Base-by-base conservation (phyloP, 2,113 vertebrate genomes). In the Lethenteron reissneri region DNA sequence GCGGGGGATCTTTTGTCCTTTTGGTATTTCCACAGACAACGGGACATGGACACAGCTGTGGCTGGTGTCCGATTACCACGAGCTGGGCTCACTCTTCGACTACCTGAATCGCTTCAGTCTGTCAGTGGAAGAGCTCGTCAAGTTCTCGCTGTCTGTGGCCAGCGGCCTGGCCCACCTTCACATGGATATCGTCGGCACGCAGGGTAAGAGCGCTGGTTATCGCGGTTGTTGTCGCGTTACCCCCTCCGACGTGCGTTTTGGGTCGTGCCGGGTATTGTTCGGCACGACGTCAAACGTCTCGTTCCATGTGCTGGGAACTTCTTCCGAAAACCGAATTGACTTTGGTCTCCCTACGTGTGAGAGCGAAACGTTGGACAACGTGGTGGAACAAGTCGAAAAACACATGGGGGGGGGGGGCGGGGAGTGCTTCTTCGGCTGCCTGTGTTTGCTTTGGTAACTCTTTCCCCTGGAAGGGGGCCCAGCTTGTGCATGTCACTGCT, bases 181-280 rank as follows among this genome's bases (percentile, higher is more conserved):
- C 76, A 99, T 99, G 94, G 94, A 99, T 82, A 99, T 99, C n/a
- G 87, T 99, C 75, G 94, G 94, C 58, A 99, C 94, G 71, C 94
- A 99, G 79, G 94, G 94, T 96, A 79, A 83, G 79, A 64, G 15
- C 19, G 41, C 41, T 41, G 41, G 41, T 41, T 41, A 4, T 25
- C 25, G 3, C 25, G 25, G 25, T 25, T 25, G 25, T 25, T 25
- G 25, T 25, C 4, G 25, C 25, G 25, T 4, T 25, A 25, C 25
- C 25, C 25, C 25, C 25, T 25, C 25, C 25, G 25, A 25, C 25
- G 25, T 25, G 25, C 25, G 25, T 25, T 25, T 25, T 25, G 25
- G 25, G 25, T 25, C 25, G 25, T 25, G 25, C 25, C 25, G 25
- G 25, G 25, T 25, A 25, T 25, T 25, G 25, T 25, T 25, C 25